Base-by-base conservation (phyloP, 2,113 vertebrate species). In the Isurus oxyrinchus region DNA sequence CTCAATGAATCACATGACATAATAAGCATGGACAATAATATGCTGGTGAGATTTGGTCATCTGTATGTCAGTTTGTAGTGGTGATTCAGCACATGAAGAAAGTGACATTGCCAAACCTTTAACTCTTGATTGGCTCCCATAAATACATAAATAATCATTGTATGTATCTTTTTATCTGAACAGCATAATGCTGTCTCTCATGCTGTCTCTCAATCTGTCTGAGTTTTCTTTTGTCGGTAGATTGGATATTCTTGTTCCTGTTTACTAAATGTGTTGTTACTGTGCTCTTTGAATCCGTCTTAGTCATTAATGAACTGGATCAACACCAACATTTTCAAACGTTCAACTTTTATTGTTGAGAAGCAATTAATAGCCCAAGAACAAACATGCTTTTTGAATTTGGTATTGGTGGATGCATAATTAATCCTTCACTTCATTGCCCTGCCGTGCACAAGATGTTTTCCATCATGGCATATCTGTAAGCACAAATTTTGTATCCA, bases 281-380 rank as follows among this genome's bases (percentile, higher is more conserved):
- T 94, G 44, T 69, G 19, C 63, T 72, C 94, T 95, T 95, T 95
- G 40, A 95, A 53, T 72, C 63, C 55, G 49, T 95, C 31, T 69
- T 95, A 76, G 63, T 95, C 94, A 72, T 95, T 49, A 53, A n/a
- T 31, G 67, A 72, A 76, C 76, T 95, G 94, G 66, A 95, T 53
- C 25, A 2, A 31, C 67, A 95, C 94, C 94, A 95, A 95, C 27
- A 35, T 72, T 95, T 95, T 72, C 94, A 95, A 67, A 95, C 94
- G 55, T 95, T 72, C 66, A 27, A 59, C 57, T 31, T 91, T 95
- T 72, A 21, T 66, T 63, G 31, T 10, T 69, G 23, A 95, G 76
- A 95, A 27, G 44, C 44, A 95, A 55, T 72, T 55, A 95, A 44
- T 95, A 44, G 40, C 67, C 49, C 49, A 72, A 95, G 14, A 35